Conservation (phyloP, 2,113 vertebrate genomes). For the Amphilophus citrinellus region DNA sequence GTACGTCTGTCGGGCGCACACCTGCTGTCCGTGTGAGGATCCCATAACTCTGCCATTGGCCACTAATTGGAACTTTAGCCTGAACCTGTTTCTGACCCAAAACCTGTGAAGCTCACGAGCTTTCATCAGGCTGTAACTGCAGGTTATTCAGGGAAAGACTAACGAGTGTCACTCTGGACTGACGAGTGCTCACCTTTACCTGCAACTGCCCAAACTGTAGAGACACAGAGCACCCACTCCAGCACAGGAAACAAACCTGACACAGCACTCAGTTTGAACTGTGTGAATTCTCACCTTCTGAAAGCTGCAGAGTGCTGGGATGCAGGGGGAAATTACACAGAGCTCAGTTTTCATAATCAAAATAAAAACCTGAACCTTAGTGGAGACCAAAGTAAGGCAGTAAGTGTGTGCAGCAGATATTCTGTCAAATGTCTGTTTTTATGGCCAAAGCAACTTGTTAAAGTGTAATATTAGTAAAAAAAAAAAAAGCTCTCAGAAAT, state of each 20-base stretch:
- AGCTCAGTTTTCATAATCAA: neutral
- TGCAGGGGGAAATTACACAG: neutral
- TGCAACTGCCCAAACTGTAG: neutral
- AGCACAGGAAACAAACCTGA: neutral
- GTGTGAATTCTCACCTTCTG: neutral
- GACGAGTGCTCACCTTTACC: neutral
- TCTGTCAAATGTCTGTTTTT: neutral
- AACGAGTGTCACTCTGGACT: neutral
- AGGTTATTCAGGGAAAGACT: neutral
- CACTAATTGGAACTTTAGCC: neutral
- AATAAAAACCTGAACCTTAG: neutral
- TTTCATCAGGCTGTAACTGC: neutral
- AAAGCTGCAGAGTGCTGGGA: neutral
- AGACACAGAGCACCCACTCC: neutral
- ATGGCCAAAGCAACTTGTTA: neutral
- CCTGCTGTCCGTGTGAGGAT: neutral
- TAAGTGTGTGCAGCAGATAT: neutral
- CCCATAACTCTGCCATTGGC: neutral
- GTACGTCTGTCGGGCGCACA: slow-evolving; percentile 67
- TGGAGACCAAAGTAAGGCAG: neutral
- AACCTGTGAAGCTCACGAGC: neutral
- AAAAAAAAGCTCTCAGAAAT: too few species aligned
- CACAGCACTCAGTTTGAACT: neutral
- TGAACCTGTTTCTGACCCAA: neutral
- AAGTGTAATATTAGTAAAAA: too few species aligned